Conservation (phyloP, 2,888 invertebrate species). For the Tridacna crocea region DNA sequence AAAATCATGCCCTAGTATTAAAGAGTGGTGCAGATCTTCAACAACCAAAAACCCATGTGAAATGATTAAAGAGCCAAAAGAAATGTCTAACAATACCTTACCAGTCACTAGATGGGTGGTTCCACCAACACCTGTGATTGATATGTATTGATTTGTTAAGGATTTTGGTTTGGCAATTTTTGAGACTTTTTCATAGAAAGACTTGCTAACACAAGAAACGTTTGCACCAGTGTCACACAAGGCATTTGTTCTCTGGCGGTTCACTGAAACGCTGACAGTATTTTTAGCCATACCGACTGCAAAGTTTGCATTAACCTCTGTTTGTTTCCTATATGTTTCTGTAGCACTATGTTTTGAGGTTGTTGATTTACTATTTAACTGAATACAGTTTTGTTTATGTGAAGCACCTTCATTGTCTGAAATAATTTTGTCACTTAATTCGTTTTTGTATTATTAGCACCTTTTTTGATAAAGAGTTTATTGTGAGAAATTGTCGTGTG, state of each 20-base stretch:
- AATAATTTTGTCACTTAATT: too few relatives aligned
- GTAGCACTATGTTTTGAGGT: too few relatives aligned
- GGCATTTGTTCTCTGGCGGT: not conserved
- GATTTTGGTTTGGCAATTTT: not conserved
- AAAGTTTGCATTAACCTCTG: not conserved
- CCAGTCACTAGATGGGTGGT: not conserved
- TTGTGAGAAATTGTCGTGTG: not conserved
- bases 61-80: not conserved
- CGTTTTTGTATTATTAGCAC: too few relatives aligned
- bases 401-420: too few relatives aligned
- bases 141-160: too few relatives aligned
- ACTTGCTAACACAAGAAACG: not conserved
- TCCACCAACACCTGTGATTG: not conserved
- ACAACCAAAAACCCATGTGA: not conserved
- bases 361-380: too few relatives aligned
- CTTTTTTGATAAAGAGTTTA: too few relatives aligned
- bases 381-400: not conserved
- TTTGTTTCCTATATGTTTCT: too few relatives aligned
- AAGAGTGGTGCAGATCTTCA: not conserved
- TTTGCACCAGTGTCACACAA: slow-evolving; percentile 20
- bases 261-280: slow-evolving; percentile 8
- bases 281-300: slow-evolving; percentile 9
- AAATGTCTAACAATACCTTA: not conserved
- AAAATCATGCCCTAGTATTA: not conserved
- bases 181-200: not conserved